A percentile compares a stretch with the other conserved stretches of the same genome.
Evolutionary conservation across 2,113 vertebrate species (phyloP).

Genomic region (Percina caprodes): DNA sequence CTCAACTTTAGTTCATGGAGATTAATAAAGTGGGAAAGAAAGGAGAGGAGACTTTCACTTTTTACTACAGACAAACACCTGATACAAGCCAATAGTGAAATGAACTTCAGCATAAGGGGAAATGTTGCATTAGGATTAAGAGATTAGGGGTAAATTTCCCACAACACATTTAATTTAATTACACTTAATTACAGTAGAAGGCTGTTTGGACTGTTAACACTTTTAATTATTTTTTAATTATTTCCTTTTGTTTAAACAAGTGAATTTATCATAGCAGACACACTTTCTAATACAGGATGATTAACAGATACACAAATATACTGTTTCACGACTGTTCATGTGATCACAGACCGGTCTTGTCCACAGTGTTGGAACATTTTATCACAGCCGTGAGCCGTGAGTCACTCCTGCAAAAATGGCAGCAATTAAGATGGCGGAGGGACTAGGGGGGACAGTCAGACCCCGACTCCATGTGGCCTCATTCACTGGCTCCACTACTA

Average conservation of each 20-base stretch:
- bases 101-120: background rate
- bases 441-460: constrained; percentile 34
- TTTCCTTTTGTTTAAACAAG: background rate
- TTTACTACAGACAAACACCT: constrained; percentile 5
- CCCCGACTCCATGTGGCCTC: constrained; percentile 22
- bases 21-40: constrained; percentile 44
- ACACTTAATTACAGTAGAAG: background rate
- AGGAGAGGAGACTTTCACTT: constrained; percentile 26
- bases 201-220: constrained; percentile 13
- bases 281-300: background rate
- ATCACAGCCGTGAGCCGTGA: constrained; percentile 1
- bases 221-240: background rate
- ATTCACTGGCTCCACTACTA: constrained; percentile 37
- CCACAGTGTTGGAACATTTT: background rate
- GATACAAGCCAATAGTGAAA: constrained; percentile 7
- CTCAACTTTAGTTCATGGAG: constrained; percentile 48
- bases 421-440: constrained; percentile 74
- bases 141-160: constrained; percentile 9
- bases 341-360: background rate
- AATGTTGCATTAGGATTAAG: constrained; percentile 10
- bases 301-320: background rate
- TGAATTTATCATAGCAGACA: background rate
- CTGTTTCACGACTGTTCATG: background rate
- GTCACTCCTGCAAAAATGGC: constrained; percentile 51
- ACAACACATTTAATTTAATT: background rate